Conservation (phyloP, 2,113 vertebrate genomes). For the Pterocles gutturalis region DNA sequence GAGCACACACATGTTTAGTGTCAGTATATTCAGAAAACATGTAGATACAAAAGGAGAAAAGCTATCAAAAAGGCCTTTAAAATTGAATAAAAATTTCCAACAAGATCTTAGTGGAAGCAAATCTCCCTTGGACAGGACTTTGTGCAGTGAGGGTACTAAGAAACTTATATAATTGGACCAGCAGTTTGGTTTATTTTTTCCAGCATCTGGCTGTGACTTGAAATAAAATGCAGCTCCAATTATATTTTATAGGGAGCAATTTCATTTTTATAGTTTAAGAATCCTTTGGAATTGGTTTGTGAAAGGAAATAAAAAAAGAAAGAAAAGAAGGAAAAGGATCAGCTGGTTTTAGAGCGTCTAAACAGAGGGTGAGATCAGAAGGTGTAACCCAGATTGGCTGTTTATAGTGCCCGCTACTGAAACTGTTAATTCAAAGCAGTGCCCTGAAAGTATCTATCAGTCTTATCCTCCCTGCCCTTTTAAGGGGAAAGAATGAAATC, state of each 20-base stretch:
- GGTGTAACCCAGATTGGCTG: not conserved
- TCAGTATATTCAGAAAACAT: not conserved
- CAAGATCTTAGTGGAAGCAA: not conserved
- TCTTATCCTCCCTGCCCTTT: constrained; percentile 12
- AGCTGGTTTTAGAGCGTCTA: not conserved
- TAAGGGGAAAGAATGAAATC: constrained; percentile 58
- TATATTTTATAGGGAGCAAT: constrained; percentile 72
- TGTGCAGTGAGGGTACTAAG: not conserved
- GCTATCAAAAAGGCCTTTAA: not conserved
- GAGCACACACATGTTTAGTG: not conserved
- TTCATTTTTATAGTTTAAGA: constrained; percentile 66
- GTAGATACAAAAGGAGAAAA: not conserved
- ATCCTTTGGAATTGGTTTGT: constrained; percentile 59
- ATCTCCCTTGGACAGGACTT: not conserved
- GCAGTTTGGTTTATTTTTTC: not conserved
- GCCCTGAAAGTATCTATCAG: not conserved
- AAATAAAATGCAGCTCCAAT: constrained; percentile 49
- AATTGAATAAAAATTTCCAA: not conserved
- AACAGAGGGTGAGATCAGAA: constrained; percentile 29
- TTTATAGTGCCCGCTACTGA: constrained; percentile 7
- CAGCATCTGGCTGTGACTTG: constrained; percentile 66
- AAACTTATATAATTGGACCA: constrained; percentile 33
- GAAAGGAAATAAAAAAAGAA: constrained; percentile 19
- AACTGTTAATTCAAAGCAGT: constrained; percentile 34
- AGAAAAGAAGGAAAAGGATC: not conserved